Base-by-base conservation (phyloP, 2,797 vertebrate species). In the Phrynocephalus guinanensis region DNA sequence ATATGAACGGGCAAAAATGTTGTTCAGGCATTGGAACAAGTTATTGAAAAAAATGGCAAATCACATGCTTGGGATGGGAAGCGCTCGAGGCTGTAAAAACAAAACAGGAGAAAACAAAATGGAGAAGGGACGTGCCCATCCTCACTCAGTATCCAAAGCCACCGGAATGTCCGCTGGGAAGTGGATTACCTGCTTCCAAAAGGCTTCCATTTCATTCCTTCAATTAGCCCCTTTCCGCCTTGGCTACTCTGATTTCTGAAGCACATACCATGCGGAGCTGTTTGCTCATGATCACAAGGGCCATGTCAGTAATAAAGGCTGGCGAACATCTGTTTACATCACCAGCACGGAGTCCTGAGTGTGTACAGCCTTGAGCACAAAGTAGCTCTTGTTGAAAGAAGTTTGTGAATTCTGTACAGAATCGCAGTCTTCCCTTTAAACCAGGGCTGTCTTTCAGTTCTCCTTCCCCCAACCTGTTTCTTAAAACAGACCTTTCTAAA, bases 241-340 rank as follows among this genome's bases (percentile, higher is more conserved):
- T 33, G 38, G 26, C 22, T 38, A n/a, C 20, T 87, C 66, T 68
- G 9, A 50, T 83, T 82, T 52, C 20, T 68, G 80, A 87, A 82
- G 16, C 18, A 56, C 13, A 44, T 26, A 78, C 26, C 33, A 76
- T 15, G 10, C 18, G 44, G 6, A 44, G 30, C 30, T 1, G 1
- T 13, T 6, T 24, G 9, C 5, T 13, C 28, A n/a, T 56, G 26
- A 68, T 38, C 48, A 60, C 30, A 33, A 78, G 70, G 26, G 71
- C 33, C 6, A 70, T 86, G 50, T 13, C 26, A 9, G 48, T 68
- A 79, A 44, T 26, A 18, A 79, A 77, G 63, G 24, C 60, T 66
- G 33, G 4, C 20, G 4, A 22, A 5, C 3, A 67, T 33, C 72
- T 38, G 18, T 16, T 38, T 44, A 75, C 3, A 20, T 68, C 33